Percentiles rank a stretch among this genome's conserved stretches.
phyloP scores from a whole-genome alignment of 1,140 invertebrate genomes.

The Drosophila virilis region DNA sequence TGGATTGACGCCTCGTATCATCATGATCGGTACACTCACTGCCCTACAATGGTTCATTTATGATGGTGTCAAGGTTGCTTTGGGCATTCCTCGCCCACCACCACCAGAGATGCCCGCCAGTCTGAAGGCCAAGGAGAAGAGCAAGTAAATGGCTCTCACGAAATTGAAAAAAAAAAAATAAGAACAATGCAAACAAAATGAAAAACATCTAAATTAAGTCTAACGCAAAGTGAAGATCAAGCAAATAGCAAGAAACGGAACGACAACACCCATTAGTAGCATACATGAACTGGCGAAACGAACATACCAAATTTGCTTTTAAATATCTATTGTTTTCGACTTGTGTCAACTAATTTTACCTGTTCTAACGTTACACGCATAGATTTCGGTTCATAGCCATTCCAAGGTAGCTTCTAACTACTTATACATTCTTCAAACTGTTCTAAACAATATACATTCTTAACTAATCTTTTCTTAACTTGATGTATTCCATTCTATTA shows the following conservation, averaged over 20 bases:
- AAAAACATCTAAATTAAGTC: conserved; percentile 30
- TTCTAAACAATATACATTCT: conserved; percentile 21
- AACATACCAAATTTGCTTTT: conserved; percentile 32
- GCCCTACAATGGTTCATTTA: conserved; percentile 99
- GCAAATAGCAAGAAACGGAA: conserved; percentile 1
- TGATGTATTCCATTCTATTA: conserved; percentile 59
- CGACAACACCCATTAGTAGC: conserved; percentile 30
- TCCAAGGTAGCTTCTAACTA: conserved; percentile 12
- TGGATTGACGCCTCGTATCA: conserved; percentile 97
- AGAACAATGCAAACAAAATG: conserved; percentile 29
- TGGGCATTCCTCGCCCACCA: conserved; percentile 97
- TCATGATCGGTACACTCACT: conserved; percentile 99
- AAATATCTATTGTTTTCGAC: background rate
- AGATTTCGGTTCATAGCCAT: conserved; percentile 23
- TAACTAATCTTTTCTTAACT: conserved; percentile 53
- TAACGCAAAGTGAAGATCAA: conserved; percentile 13
- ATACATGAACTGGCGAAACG: conserved; percentile 38
- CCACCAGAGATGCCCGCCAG: conserved; percentile 99
- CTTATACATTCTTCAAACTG: conserved; percentile 11
- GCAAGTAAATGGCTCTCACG: conserved; percentile 11
- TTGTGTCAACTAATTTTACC: background rate
- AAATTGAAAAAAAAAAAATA: conserved; percentile 2
- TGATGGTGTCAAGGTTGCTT: conserved; percentile 96
- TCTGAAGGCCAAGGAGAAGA: conserved; percentile 91
- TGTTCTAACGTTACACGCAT: background rate